Evolutionary conservation across 2,113 vertebrate genomes (phyloP), one percentile per base, ranked within the genome.

Genomic region (Corythoichthys intestinalis): DNA sequence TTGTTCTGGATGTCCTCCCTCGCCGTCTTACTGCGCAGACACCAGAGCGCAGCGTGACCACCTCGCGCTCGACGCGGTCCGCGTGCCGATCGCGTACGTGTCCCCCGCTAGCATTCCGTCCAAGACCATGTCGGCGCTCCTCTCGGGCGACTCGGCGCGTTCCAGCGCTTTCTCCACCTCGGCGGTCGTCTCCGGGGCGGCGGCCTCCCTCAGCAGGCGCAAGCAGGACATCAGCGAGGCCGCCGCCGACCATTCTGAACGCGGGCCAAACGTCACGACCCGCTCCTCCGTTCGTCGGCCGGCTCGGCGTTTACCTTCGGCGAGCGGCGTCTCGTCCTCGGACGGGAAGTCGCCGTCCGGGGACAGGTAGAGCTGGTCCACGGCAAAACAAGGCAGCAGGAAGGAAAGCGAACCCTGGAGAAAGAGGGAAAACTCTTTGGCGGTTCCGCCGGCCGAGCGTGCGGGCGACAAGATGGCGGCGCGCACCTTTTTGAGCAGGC

Each of bases 351-450:
- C 92, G 72, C 96, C 94, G 0, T 94, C 94, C 4, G 92, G 93
- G 35, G 94, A 93, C 65, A 97, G 92, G 84, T 98, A 98, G 38
- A 98, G 87, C 61, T 98, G 96, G 77, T 99, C 97, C 71, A 98
- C 93, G 66, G 94, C 88, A 14, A 94, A 94, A 70, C 95, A 96
- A 7, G 97, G 95, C 69, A 95, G 82, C 0, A 98, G 91, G 86
- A 95, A 98, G 2, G 97, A 98, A 66, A 96, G 67, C 2, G 92
- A 94, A 0, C 94, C 96, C 97, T 99, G 71, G 4, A 66, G 41
- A 28, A 73, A 48, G 73, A 38, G 3, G 11, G 14, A 6, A 46
- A 41, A 2, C 20, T 6, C 17, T 15, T 2, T 12, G 10, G 28
- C 11, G 2, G 7, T 17, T 4, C 8, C 9, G 9, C 20, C 20